Conservation (phyloP, 2,797 vertebrate genomes). For the Choloepus didactylus region DNA sequence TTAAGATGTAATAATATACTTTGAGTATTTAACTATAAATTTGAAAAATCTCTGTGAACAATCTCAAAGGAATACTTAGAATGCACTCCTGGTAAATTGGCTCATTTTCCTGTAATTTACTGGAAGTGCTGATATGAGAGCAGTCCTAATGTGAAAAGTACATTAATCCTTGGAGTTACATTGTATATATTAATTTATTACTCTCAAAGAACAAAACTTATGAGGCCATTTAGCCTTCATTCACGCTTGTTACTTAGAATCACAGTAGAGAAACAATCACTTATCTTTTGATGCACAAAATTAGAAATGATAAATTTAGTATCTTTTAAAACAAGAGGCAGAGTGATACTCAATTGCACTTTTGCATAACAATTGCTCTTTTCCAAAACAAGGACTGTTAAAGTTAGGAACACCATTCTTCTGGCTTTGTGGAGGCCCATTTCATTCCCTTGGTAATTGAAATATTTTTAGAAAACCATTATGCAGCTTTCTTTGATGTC, state of each 20-base stretch:
- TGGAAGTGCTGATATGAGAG: constrained; percentile 83
- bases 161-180: constrained; percentile 83
- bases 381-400: constrained; percentile 70
- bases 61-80: constrained; percentile 86
- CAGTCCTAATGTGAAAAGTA: constrained; percentile 83
- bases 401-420: not conserved
- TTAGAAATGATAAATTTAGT: constrained; percentile 79
- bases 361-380: constrained; percentile 71
- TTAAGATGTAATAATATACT: constrained; percentile 86
- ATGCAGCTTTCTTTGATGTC: constrained; percentile 62
- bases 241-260: constrained; percentile 82
- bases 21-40: constrained; percentile 86
- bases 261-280: constrained; percentile 69
- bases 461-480: constrained; percentile 76
- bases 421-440: constrained; percentile 47
- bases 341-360: constrained; percentile 52
- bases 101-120: constrained; percentile 87
- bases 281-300: constrained; percentile 78
- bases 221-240: constrained; percentile 76
- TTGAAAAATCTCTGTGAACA: constrained; percentile 84
- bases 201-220: constrained; percentile 82
- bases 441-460: constrained; percentile 70
- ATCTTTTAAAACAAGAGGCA: constrained; percentile 76
- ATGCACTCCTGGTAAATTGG: constrained; percentile 85
- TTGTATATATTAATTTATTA: constrained; percentile 85